Evolutionary conservation across 2,113 vertebrate genomes (phyloP).

Genomic region (Columbina picui): DNA sequence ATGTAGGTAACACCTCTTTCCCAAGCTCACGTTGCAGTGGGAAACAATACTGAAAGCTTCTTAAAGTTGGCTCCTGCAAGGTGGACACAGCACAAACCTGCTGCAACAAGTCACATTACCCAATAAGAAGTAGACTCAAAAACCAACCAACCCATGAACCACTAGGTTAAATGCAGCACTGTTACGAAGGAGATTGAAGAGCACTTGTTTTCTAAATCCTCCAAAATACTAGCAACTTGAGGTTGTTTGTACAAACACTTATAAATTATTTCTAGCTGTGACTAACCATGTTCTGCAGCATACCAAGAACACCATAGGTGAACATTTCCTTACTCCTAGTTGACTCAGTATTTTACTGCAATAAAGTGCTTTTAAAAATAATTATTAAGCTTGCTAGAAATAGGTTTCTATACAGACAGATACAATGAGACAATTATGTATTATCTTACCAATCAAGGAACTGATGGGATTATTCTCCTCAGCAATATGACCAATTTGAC

Average conservation of each 20-base stretch:
- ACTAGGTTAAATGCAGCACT: not conserved
- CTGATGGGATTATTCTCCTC: slow-evolving; percentile 86
- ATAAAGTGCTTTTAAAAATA: not conserved
- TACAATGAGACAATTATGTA: not conserved
- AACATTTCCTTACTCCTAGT: not conserved
- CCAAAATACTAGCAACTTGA: not conserved
- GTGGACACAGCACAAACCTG: not conserved
- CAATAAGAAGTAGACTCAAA: not conserved
- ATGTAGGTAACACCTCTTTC: not conserved
- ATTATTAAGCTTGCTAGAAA: not conserved
- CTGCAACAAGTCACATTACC: not conserved
- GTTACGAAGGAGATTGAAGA: not conserved
- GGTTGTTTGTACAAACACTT: not conserved
- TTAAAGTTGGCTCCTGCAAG: not conserved
- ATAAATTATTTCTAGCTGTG: not conserved
- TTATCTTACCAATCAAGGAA: slow-evolving; percentile 82
- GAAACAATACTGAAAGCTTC: not conserved
- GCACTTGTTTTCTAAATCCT: not conserved
- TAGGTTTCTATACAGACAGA: not conserved
- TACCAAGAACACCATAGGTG: not conserved
- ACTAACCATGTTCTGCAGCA: not conserved
- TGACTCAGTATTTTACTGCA: not conserved
- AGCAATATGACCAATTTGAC: slow-evolving; percentile 85
- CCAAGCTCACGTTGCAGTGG: accelerated
- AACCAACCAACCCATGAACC: too few relatives aligned